Evolutionary conservation across 2,797 vertebrate genomes (phyloP).

Genomic region (Mallotus villosus): DNA sequence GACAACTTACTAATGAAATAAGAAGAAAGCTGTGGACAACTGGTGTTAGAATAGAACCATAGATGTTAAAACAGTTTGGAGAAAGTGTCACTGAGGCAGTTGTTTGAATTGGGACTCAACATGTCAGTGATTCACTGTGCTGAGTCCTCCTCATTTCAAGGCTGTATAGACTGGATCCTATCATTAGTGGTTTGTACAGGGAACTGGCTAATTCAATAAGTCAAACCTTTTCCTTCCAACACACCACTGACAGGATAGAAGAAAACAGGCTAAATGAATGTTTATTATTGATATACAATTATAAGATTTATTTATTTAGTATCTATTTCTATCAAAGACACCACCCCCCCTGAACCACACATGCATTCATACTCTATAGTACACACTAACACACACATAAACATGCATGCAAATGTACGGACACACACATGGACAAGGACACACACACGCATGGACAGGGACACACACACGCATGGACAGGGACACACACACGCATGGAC

Average conservation of each 20-base stretch:
- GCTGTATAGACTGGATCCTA: constrained; percentile 38
- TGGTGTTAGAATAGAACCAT: constrained; percentile 39
- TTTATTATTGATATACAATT: constrained; percentile 18
- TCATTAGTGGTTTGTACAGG: constrained; percentile 48
- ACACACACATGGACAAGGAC: neutral
- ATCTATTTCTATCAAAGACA: constrained; percentile 30
- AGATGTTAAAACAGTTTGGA: neutral
- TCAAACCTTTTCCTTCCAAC: constrained; percentile 29
- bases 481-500: constrained; percentile 6
- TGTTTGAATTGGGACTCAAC: constrained; percentile 33
- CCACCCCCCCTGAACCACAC: neutral
- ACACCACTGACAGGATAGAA: constrained; percentile 30
- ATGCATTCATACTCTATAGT: neutral
- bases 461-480: constrained; percentile 5
- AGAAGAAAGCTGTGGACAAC: constrained; percentile 38
- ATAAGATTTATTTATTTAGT: constrained; percentile 21
- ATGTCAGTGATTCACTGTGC: constrained; percentile 41
- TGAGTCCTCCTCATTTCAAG: constrained; percentile 26
- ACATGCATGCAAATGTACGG: constrained; percentile 13
- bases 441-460: constrained; percentile 11
- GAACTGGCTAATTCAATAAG: constrained; percentile 49
- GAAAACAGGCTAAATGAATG: constrained; percentile 14
- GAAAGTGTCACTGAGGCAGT: constrained; percentile 7
- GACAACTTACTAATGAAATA: constrained; percentile 28
- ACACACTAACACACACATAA: neutral